Evolutionary conservation across 2,888 invertebrate genomes (phyloP).

Genomic region (Hermaeophaga mercurialis): DNA sequence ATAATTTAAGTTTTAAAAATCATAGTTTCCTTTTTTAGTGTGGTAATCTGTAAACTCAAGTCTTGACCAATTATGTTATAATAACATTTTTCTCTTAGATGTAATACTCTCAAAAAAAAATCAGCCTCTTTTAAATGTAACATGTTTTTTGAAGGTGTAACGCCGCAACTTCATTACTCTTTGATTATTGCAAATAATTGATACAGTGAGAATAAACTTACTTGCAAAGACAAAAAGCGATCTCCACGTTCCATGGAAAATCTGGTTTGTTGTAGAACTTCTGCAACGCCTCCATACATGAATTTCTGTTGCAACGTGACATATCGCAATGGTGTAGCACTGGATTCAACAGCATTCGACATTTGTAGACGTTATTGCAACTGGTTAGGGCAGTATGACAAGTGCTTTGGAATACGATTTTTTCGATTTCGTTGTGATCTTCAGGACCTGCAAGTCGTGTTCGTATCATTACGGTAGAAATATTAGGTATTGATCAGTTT

Average conservation of each 20-base stretch:
- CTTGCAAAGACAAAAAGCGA: conserved; percentile 94
- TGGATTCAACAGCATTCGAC: conserved; percentile 79
- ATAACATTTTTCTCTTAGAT: too few species aligned
- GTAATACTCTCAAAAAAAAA: neutral
- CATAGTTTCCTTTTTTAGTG: too few species aligned
- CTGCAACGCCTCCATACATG: conserved; percentile 86
- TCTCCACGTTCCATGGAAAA: conserved; percentile 83
- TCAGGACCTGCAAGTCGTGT: conserved; percentile 49
- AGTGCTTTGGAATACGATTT: conserved; percentile 68
- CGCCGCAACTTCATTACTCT: too few species aligned
- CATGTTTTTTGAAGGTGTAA: too few species aligned
- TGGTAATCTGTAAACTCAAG: too few species aligned
- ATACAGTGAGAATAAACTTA: conserved; percentile 12
- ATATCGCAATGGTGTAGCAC: conserved; percentile 83
- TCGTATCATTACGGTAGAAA: neutral
- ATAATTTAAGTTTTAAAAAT: too few species aligned
- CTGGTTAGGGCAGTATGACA: conserved; percentile 84
- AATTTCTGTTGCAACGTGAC: conserved; percentile 78
- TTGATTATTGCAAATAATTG: too few species aligned
- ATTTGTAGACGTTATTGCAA: conserved; percentile 81
- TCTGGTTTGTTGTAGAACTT: conserved; percentile 83
- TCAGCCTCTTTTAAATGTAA: too few species aligned
- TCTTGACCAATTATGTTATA: too few species aligned
- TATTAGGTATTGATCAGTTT: neutral
- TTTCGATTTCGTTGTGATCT: conserved; percentile 62